Conservation (phyloP, 1,140 invertebrate species). For the Lasioglossum albipes region DNA sequence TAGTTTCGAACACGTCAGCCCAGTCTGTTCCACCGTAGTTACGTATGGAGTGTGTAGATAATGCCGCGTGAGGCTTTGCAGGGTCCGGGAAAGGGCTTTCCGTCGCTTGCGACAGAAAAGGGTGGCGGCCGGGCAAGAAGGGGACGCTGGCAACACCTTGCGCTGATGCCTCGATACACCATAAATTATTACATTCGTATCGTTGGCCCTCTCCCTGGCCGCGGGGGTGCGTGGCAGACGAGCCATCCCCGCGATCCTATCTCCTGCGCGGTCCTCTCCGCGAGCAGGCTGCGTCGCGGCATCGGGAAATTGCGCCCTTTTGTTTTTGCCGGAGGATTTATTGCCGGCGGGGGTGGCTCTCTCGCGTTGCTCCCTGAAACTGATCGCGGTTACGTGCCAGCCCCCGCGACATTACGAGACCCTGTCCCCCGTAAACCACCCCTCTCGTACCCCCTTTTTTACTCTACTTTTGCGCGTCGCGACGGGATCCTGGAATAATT, state of each 20-base stretch:
- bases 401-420: not conserved
- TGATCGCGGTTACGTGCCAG: conserved; percentile 60
- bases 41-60: conserved; percentile 68
- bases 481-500: conserved; percentile 27
- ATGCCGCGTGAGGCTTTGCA: conserved; percentile 37
- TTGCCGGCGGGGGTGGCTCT: conserved; percentile 35
- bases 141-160: conserved; percentile 67
- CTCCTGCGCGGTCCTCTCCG: conserved; percentile 2
- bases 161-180: conserved; percentile 70
- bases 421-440: not conserved
- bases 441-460: not conserved
- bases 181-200: conserved; percentile 72
- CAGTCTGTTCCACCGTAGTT: conserved; percentile 54
- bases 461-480: no score
- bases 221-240: conserved; percentile 7
- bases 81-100: conserved; percentile 8
- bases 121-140: conserved; percentile 29
- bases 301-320: conserved; percentile 44
- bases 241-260: conserved; percentile 18
- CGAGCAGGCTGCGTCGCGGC: conserved; percentile 1
- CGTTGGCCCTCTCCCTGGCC: conserved; percentile 34
- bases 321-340: conserved; percentile 66
- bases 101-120: not conserved
- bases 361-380: conserved; percentile 47
- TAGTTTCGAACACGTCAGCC: conserved; percentile 61